Evolutionary conservation across 2,888 invertebrate species (phyloP), one percentile per base, ranked within the genome.

Genomic region (Drosophila putrida): DNA sequence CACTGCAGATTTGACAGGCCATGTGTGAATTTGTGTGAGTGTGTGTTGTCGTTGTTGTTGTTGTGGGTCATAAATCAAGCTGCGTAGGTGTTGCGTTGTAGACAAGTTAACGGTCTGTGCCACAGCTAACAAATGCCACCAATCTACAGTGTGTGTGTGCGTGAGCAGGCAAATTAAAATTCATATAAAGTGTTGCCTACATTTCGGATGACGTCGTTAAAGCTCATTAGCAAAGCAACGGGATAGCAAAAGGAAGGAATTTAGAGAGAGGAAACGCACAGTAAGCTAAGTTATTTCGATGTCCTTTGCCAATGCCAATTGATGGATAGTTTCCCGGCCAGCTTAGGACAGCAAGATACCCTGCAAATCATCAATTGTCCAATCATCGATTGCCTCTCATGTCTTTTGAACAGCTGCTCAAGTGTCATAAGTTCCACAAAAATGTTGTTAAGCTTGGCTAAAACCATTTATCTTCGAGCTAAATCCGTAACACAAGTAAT

Each of bases 181-280:
- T 71, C 81, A 71, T 46, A 71, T 44, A 67, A 79, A 76, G 61
- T 81, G 72, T 86, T 86, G 82, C 87, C 82, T 83, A 84, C 84
- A 73, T 83, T 78, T 80, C 35, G 68, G 83, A 46, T 41, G 41
- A 38, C 53, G 54, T 69, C 68, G 67, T 83, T 80, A 86, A 78
- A 78, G 58, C 83, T 83, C 87, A 84, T 83, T 83, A 83, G 71
- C 64, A 55, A 36, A 47, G 31, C 27, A 27, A 31, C 8, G 33
- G n/a, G 8, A 35, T 20, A 20, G 20, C 11, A 6, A 11, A 49
- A 35, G 15, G 15, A 20, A 35, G n/a, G 15, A 50, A 50, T n/a
- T 9, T 9, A 50, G 2, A 49, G 35, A n/a, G 2, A 36, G 25
- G n/a, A 25, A 20, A 33, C 8, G 5, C 3, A n/a, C 13, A 35